Evolutionary conservation across 2,888 invertebrate species (phyloP).

Genomic region (Drosophila macrospina): DNA sequence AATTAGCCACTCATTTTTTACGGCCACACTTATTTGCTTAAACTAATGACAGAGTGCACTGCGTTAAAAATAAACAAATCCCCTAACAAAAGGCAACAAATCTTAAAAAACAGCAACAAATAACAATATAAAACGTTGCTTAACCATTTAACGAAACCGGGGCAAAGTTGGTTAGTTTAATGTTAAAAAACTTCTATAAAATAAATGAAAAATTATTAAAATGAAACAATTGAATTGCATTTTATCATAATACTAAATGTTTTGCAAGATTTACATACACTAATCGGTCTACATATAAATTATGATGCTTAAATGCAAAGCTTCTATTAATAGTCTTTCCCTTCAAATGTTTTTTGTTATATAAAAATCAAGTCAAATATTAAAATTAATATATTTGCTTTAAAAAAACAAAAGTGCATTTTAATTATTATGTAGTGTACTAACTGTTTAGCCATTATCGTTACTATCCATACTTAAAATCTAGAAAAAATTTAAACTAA

Average conservation of each 20-base stretch:
- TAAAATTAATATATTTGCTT: neutral
- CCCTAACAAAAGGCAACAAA: conserved; percentile 24
- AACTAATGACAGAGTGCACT: conserved; percentile 67
- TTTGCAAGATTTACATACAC: neutral
- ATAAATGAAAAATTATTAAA: conserved; percentile 14
- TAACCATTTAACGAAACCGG: conserved; percentile 32
- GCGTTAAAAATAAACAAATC: conserved; percentile 27
- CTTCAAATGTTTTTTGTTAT: neutral
- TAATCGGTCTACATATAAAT: neutral
- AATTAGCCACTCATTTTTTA: conserved; percentile 60
- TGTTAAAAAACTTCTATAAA: conserved; percentile 14
- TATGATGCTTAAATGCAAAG: neutral
- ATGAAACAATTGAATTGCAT: neutral
- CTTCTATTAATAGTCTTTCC: neutral
- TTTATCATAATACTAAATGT: neutral
- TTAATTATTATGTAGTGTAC: neutral
- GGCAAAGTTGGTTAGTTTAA: conserved; percentile 21
- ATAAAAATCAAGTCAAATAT: neutral
- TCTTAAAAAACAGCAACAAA: conserved; percentile 7
- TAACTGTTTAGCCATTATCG: conserved; percentile 27
- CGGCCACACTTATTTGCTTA: conserved; percentile 53
- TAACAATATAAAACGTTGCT: conserved; percentile 12
- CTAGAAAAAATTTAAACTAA: conserved; percentile 69
- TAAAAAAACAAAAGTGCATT: neutral
- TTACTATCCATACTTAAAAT: conserved; percentile 18